A percentile compares a stretch with the other conserved stretches of the same genome.
Evolutionary conservation across 2,888 invertebrate species (phyloP).

Genomic region (Ormyrus nitidulus): DNA sequence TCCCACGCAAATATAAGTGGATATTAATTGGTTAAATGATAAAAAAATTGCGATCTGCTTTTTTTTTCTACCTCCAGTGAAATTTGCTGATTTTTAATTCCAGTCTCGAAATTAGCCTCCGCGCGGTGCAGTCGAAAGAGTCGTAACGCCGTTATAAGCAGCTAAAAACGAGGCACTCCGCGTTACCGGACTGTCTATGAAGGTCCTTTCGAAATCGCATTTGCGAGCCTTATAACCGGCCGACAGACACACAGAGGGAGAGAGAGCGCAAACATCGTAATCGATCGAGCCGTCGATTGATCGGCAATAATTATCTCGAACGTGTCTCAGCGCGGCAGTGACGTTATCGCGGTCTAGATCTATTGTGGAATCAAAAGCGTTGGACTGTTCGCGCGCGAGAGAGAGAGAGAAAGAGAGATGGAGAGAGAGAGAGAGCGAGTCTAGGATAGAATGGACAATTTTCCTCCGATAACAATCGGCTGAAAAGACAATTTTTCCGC

Average conservation of each 20-base stretch:
- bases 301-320: conserved; percentile 51
- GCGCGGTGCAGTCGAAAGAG: not conserved
- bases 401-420: too few species aligned
- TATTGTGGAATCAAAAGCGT: conserved; percentile 39
- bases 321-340: conserved; percentile 47
- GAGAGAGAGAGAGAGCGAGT: not conserved
- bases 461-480: conserved; percentile 31
- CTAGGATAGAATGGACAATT: conserved; percentile 39
- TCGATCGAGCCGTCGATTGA: conserved; percentile 51
- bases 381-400: not conserved
- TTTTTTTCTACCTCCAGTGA: not conserved
- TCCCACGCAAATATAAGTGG: too few species aligned
- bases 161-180: not conserved
- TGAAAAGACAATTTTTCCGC: conserved; percentile 31
- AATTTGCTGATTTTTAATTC: not conserved
- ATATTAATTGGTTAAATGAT: too few species aligned
- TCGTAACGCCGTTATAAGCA: not conserved
- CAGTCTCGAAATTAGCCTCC: not conserved
- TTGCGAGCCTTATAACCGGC: conserved; percentile 42
- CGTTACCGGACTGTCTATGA: conserved; percentile 53
- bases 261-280: conserved; percentile 46
- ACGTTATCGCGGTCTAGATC: conserved; percentile 51
- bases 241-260: conserved; percentile 36
- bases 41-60: too few species aligned
- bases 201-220: conserved; percentile 67